Evolutionary conservation across 2,113 vertebrate genomes (phyloP).

Genomic region (Nicator chloris): DNA sequence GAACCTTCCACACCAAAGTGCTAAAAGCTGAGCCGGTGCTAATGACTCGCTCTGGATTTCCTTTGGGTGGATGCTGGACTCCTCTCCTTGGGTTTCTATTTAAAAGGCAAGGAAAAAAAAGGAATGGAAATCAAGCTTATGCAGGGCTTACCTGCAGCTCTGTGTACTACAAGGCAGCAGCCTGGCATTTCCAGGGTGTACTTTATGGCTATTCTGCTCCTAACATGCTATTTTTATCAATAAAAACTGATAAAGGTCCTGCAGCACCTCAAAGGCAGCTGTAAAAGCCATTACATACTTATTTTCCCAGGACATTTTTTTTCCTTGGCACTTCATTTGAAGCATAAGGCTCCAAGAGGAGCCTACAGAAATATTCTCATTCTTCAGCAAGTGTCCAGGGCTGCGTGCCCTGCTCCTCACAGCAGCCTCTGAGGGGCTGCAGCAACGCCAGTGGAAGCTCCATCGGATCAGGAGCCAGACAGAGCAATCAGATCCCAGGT

Average conservation of each 20-base stretch:
- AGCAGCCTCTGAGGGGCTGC: background rate
- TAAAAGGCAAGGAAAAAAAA: background rate
- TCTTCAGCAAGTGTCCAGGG: background rate
- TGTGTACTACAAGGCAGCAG: background rate
- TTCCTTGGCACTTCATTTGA: background rate
- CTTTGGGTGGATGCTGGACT: background rate
- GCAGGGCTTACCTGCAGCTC: background rate
- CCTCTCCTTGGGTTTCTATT: background rate
- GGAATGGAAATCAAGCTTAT: background rate
- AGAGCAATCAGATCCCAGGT: background rate
- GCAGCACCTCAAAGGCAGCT: background rate
- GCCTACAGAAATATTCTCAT: background rate
- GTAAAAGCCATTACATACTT: background rate
- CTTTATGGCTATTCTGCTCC: background rate
- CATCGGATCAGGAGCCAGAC: background rate
- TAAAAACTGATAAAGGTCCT: background rate
- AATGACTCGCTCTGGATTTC: background rate
- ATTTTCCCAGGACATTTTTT: background rate
- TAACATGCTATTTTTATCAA: background rate
- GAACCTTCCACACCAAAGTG: conserved; percentile 7
- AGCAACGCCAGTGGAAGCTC: background rate
- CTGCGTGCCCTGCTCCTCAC: background rate
- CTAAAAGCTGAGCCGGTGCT: conserved; percentile 47
- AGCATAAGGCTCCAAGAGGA: background rate
- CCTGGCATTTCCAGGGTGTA: background rate